phyloP scores from a whole-genome alignment of 2,797 vertebrate genomes.

The Smutsia gigantea region DNA sequence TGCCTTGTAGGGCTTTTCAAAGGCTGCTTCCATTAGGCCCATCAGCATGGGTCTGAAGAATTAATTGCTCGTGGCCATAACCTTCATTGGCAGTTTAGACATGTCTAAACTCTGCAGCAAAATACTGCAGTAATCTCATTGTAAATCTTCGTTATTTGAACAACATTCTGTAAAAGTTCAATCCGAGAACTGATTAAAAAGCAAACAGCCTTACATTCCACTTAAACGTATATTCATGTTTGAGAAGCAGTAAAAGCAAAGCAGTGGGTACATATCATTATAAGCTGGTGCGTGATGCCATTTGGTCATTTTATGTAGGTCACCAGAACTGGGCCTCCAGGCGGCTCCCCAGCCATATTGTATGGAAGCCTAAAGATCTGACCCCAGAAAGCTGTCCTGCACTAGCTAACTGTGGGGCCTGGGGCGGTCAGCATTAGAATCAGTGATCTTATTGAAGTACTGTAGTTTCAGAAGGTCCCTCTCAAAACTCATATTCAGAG shows the following conservation, averaged over 20 bases:
- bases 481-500: neutral
- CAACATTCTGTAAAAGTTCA: neutral
- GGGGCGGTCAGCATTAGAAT: neutral
- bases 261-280: neutral
- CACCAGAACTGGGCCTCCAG: neutral
- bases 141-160: neutral
- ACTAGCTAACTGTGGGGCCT: neutral
- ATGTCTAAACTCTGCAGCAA: neutral
- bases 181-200: conserved; percentile 1
- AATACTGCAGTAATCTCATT: neutral
- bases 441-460: neutral
- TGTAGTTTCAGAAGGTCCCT: neutral
- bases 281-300: neutral
- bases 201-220: neutral
- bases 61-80: neutral
- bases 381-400: neutral
- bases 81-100: neutral
- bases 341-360: neutral
- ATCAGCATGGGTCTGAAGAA: neutral
- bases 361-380: neutral
- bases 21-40: neutral
- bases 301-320: neutral
- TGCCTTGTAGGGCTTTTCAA: neutral
- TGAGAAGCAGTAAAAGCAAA: neutral
- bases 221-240: neutral